Evolutionary conservation across 2,113 vertebrate species (phyloP), one percentile per base, ranked within the genome.

Genomic region (Galemys pyrenaicus): DNA sequence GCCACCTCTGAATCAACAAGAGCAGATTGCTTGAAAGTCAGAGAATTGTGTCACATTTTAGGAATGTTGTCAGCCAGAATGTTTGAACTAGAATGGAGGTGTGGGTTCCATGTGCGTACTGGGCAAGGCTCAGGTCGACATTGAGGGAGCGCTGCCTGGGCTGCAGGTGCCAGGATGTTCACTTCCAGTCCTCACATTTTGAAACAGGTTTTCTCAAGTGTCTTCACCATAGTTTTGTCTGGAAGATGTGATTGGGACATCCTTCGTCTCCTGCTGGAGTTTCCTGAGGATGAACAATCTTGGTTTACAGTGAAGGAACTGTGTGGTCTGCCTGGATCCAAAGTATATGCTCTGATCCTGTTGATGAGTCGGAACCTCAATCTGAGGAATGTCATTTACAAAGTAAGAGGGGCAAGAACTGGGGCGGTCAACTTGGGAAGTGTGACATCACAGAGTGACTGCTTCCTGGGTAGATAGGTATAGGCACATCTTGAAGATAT

Each of bases 331-430:
- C 92, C 97, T 19, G 56, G 71, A 4, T 35, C 95, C 41, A 77
- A 96, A 12, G 81, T 96, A 3, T 97, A 97, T 44, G 71, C 94
- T 7, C 75, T 94, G 64, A 78, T 97, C 1, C 17, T 98, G 54
- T 35, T 87, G 1, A 19, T 98, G 79, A 65, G 78, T 35, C 82
- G 87, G 77, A 96, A 98, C 96, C 80, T 98, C 91, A 94, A 98
- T 0, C 15, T 98, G 32, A 95, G 97, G 26, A 89, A 79, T 60
- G 83, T 98, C 19, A 4, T 98, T 80, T 98, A 98, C 81, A 96
- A 97, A 96, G 98, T 98, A 97, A 92, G 94, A 30, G 32, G 73
- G 79, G 22, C 1, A 0, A 1, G 3, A 0, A 3, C 37, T 6
- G 46, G 46, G 16, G 65, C 2, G 3, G 46, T 17, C 4, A 39